Percentiles rank a stretch among this genome's conserved stretches.
Evolutionary conservation across 1,140 invertebrate genomes (phyloP).

Genomic region (Aphidius gifuensis): DNA sequence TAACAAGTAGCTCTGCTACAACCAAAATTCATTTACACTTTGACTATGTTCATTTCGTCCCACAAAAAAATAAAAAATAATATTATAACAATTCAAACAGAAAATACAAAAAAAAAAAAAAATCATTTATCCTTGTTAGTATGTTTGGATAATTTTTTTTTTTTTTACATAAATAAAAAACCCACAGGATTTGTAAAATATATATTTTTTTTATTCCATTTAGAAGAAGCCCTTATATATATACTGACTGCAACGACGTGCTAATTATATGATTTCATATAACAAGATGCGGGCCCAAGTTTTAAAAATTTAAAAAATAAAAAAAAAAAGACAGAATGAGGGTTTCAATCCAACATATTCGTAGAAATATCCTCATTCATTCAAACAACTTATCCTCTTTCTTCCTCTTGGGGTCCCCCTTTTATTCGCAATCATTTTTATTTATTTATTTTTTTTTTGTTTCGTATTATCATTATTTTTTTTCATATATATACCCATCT

Average conservation of each 20-base stretch:
- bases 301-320: not conserved
- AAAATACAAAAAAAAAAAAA: no score
- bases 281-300: constrained; percentile 48
- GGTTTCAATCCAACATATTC: constrained; percentile 12
- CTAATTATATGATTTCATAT: constrained; percentile 52
- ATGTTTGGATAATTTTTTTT: no score
- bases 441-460: not conserved
- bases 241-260: constrained; percentile 43
- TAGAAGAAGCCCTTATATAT: constrained; percentile 31
- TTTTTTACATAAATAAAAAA: no score
- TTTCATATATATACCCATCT: not conserved
- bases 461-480: constrained; percentile 1
- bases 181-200: no score
- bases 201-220: no score
- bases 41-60: not conserved
- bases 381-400: constrained; percentile 1
- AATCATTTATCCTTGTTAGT: no score
- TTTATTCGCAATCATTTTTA: not conserved
- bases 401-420: not conserved
- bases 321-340: not conserved
- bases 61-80: not conserved
- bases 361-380: constrained; percentile 12
- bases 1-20: not conserved
- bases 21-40: no score
- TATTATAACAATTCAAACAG: not conserved